Evolutionary conservation across 2,797 vertebrate genomes (phyloP).

Genomic region (Dicrostonyx torquatus): DNA sequence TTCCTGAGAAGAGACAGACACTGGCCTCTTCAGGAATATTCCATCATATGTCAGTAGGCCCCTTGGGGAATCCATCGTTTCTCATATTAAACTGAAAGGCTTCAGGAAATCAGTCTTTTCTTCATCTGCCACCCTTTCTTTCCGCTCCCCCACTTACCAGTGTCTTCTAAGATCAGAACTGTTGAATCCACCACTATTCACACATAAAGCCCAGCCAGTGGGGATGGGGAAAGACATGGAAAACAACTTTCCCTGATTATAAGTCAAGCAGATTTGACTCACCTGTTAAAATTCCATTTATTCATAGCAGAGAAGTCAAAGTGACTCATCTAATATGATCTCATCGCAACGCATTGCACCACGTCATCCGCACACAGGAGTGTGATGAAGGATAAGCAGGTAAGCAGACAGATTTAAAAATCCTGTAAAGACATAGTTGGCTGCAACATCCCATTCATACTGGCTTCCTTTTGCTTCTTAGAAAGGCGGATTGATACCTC

Average conservation of each 20-base stretch:
- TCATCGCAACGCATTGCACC: not conserved
- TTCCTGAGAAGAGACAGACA: not conserved
- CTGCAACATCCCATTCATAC: not conserved
- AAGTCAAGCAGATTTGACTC: not conserved
- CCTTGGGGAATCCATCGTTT: not conserved
- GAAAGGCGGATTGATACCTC: not conserved
- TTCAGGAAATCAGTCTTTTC: not conserved
- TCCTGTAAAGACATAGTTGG: not conserved
- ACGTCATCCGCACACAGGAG: not conserved
- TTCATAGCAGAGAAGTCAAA: conserved; percentile 36
- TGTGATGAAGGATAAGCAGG: not conserved
- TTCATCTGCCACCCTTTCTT: not conserved
- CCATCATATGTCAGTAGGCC: no score
- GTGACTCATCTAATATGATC: not conserved
- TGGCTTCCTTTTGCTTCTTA: not conserved
- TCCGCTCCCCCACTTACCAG: not conserved
- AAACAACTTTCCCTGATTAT: not conserved
- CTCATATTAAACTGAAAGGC: not conserved
- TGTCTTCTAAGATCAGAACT: conserved; percentile 26
- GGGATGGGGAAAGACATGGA: not conserved
- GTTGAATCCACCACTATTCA: not conserved
- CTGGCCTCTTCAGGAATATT: not conserved
- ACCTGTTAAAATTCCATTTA: not conserved
- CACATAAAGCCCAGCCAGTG: not conserved
- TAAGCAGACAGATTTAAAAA: not conserved